phyloP scores from a whole-genome alignment of 2,888 invertebrate species.

The Trachelus iudaicus region DNA sequence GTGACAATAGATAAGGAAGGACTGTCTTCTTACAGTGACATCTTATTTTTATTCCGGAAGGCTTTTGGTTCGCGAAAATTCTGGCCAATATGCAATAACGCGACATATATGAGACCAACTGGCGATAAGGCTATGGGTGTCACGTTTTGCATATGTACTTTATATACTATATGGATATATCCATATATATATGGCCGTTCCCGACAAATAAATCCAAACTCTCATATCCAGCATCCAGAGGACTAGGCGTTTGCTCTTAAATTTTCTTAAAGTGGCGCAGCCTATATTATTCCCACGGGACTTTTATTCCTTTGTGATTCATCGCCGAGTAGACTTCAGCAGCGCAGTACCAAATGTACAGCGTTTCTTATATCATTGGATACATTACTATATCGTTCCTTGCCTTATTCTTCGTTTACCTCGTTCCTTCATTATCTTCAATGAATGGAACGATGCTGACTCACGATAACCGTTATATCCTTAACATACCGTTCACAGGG shows the following conservation, averaged over 20 bases:
- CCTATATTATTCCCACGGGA: constrained; percentile 47
- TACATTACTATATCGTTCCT: not conserved
- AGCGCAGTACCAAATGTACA: not conserved
- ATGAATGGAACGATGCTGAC: not conserved
- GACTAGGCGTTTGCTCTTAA: constrained; percentile 41
- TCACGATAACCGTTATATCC: not conserved
- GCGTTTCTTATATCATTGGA: not conserved
- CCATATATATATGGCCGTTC: not conserved
- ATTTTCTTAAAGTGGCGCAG: constrained; percentile 53
- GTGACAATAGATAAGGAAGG: not conserved
- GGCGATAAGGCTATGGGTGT: not conserved
- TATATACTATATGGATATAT: not conserved
- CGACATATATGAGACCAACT: not conserved
- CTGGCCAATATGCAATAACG: not conserved
- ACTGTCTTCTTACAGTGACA: not conserved
- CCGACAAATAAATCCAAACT: constrained; percentile 49
- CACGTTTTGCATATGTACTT: not conserved
- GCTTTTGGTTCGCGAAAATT: not conserved
- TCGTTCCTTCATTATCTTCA: not conserved
- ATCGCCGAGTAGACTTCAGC: not conserved
- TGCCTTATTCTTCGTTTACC: not conserved
- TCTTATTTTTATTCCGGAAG: not conserved
- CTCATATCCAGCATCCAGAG: constrained; percentile 51
- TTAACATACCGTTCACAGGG: not conserved
- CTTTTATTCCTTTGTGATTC: not conserved